phyloP scores from a whole-genome alignment of 1,140 invertebrate species.

The Episyrphus balteatus region DNA sequence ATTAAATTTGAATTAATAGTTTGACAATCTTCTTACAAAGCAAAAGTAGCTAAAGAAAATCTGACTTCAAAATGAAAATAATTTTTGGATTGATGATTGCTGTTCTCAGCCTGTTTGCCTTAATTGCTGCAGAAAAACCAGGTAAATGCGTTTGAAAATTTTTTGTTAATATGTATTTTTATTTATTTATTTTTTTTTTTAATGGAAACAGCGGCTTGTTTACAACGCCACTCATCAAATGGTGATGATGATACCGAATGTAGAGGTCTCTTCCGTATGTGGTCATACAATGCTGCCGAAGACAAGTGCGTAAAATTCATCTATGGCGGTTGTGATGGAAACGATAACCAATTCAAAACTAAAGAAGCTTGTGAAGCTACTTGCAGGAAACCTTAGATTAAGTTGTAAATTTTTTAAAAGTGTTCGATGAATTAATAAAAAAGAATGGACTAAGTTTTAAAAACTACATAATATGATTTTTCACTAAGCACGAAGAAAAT shows the following conservation, averaged over 20 bases:
- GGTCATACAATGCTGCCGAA: not conserved
- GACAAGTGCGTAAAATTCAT: slow-evolving; percentile 50
- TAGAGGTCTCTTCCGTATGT: not conserved
- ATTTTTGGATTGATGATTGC: not conserved
- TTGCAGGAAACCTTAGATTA: slow-evolving; percentile 38
- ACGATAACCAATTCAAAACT: slow-evolving; percentile 65
- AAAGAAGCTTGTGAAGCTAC: slow-evolving; percentile 52
- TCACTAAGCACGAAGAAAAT: no score
- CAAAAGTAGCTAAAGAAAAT: no score
- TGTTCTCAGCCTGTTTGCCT: not conserved
- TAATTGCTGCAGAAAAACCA: not conserved
- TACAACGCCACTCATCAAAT: not conserved
- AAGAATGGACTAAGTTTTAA: no score
- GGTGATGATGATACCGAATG: not conserved
- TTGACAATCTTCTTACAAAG: no score
- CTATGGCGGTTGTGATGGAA: slow-evolving; percentile 73
- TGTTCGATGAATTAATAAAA: no score
- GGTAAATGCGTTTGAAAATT: not conserved
- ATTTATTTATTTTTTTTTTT: no score
- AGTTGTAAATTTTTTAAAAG: no score
- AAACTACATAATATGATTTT: no score
- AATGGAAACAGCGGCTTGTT: not conserved
- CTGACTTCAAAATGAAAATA: not conserved
- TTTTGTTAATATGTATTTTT: no score
- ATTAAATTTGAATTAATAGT: no score